Base-by-base conservation (phyloP, 2,113 vertebrate genomes). In the Nipponia nippon region DNA sequence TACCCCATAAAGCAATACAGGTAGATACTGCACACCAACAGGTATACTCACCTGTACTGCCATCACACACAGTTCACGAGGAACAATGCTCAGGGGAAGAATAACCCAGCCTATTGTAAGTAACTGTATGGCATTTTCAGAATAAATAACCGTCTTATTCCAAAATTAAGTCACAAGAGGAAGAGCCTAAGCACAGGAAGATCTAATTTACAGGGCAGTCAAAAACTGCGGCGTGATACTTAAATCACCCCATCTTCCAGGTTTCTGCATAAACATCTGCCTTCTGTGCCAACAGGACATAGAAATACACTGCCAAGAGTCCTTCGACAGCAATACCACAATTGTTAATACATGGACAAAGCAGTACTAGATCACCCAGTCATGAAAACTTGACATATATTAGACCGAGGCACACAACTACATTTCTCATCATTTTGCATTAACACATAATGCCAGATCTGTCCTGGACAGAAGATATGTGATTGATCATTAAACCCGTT, bases 281-380 rank as follows among this genome's bases (percentile, higher is more conserved):
- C 52, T 67, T 58, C 42, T 34, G 49, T 40, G 53, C 83, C 93
- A 73, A 17, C 2, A 26, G 34, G 36, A 44, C n/a, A 25, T 0
- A 65, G 6, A 27, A 69, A 8, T 18, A 44, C 34, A n/a, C 9
- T 34, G 14, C 29, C 29, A 13, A 16, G 46, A 46, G 44, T 32
- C 25, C 67, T 84, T 2, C 8, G 18, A 36, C 72, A 66, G 42
- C 0, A 1, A 46, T 0, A 53, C 2, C 27, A 17, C 18, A 29
- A 49, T 4, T 32, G 52, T 29, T 32, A 9, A 7, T 1, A 36
- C 30, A 2, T 7, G 21, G 16, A 50, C 56, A 30, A 55, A 53
- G 15, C 0, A 56, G 22, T 1, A 44, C 3, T 40, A 50, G 34
- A 49, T 12, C 29, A 32, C 23, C 34, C 9, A 50, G 30, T n/a